A percentile compares a stretch with the other conserved stretches of the same genome.
Conservation (phyloP, 2,888 invertebrate genomes). For the Amphipoea oculea region DNA sequence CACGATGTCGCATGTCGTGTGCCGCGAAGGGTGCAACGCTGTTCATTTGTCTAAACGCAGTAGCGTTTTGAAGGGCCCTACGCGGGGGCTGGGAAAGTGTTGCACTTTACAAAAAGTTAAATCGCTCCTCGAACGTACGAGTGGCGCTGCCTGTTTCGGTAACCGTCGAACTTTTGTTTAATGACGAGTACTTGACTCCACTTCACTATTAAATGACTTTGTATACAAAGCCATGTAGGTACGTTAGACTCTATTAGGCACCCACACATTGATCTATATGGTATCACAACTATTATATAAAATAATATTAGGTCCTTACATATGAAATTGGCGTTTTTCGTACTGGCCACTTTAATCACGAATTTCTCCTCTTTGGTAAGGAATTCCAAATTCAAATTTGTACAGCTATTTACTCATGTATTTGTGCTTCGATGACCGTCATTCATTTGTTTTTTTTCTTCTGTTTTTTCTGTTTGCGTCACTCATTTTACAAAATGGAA, state of each 20-base stretch:
- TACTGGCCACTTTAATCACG: too few relatives aligned
- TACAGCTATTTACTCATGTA: too few relatives aligned
- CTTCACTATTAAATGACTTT: slow-evolving; percentile 58
- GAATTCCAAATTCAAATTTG: too few relatives aligned
- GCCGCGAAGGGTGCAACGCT: slow-evolving; percentile 86
- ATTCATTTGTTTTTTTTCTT: too few relatives aligned
- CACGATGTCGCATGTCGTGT: slow-evolving; percentile 76
- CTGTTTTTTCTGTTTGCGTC: too few relatives aligned
- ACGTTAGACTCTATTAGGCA: slow-evolving; percentile 33
- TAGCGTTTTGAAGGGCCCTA: slow-evolving; percentile 84
- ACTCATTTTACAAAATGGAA: too few relatives aligned
- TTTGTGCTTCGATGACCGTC: too few relatives aligned
- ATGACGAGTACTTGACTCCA: slow-evolving; percentile 72
- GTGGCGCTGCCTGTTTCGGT: slow-evolving; percentile 75
- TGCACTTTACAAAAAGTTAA: slow-evolving; percentile 90
- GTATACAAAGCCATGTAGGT: slow-evolving; percentile 32
- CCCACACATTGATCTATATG: slow-evolving; percentile 17
- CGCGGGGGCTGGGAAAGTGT: slow-evolving; percentile 88
- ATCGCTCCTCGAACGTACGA: slow-evolving; percentile 80
- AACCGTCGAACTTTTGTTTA: slow-evolving; percentile 79
- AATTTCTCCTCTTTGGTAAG: too few relatives aligned
- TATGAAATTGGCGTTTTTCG: too few relatives aligned
- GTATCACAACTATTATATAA: slow-evolving; percentile 31
- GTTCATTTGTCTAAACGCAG: slow-evolving; percentile 90
- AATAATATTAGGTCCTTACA: too few relatives aligned